Base-by-base conservation (phyloP, 2,888 invertebrate genomes). In the Tiliacea citrago region DNA sequence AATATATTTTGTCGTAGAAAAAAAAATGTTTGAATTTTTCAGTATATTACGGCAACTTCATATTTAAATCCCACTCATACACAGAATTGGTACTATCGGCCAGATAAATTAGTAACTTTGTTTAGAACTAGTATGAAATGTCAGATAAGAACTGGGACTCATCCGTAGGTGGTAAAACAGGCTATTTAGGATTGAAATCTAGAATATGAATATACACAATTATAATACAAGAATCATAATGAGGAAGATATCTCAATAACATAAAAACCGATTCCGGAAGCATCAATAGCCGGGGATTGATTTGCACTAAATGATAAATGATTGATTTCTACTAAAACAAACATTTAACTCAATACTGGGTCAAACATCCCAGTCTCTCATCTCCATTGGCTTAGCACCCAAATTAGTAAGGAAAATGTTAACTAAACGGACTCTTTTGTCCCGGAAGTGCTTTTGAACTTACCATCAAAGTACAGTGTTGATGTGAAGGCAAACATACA, bases 401-500 rank as follows among this genome's bases (percentile, higher is more conserved):
- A 35, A 13, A 60, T 51, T 39, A 18, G 1, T 49, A 45, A 57
- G 18, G n/a, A 60, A 35, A 49, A 47, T 12, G 6, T 21, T 13
- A 47, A 8, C 8, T 29, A 18, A 24, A 57, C n/a, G 9, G 16
- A 35, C 7, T 67, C 21, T n/a, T 42, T 29, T 10, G 9, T 18
- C 45, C 0, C 12, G 12, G 49, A 45, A 69, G 55, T 42, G 18
- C 47, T 35, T 72, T 63, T 47, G 53, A 68, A 55, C 45, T 65
- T 45, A 45, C 35, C n/a, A n/a, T n/a, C 24, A 82, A 67, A 69
- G 69, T 39, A 39, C 42, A 21, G 47, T 35, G 70, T 47, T 66
- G 70, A 70, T 53, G 24, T 39, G 6, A 49, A 77, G 29, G 24
- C 66, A 77, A 82, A 82, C 77, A 82, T 69, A 51, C 57, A 18